A percentile compares a stretch with the other conserved stretches of the same genome.
These are phyloP conservation scores for Lathamus discolor DNA, from an alignment of 2,113 vertebrate species.

Conservation along the genomic window DNA sequence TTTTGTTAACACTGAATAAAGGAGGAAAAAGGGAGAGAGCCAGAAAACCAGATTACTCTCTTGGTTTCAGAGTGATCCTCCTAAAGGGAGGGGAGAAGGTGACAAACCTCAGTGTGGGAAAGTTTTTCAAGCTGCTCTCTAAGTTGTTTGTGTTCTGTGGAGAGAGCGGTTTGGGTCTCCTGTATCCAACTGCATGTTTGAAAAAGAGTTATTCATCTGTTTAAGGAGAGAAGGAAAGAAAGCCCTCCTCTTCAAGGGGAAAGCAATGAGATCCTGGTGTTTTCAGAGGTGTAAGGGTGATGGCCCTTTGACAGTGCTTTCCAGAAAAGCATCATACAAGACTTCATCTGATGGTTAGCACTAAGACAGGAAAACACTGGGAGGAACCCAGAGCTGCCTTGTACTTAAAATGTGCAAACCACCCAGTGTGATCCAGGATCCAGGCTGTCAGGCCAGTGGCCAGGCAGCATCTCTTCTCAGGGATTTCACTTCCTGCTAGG, in stretches of 20 bases:
- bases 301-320: neutral
- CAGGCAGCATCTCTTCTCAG: neutral
- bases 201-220: neutral
- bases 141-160: constrained; percentile 31
- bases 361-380: neutral
- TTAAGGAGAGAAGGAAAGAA: neutral
- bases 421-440: neutral
- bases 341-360: neutral
- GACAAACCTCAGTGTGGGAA: constrained; percentile 40
- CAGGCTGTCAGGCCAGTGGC: neutral
- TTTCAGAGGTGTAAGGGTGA: neutral
- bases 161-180: neutral
- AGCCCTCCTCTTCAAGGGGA: neutral
- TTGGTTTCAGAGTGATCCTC: neutral
- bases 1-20: constrained; percentile 32
- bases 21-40: neutral
- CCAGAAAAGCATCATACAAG: neutral
- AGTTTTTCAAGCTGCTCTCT: constrained; percentile 28
- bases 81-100: constrained; percentile 17
- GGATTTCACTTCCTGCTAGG: neutral
- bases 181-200: neutral
- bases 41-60: constrained; percentile 4
- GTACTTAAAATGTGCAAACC: neutral
- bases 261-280: neutral
- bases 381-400: neutral